Base-by-base conservation (phyloP, 2,888 invertebrate species). In the Aphodius granarius region DNA sequence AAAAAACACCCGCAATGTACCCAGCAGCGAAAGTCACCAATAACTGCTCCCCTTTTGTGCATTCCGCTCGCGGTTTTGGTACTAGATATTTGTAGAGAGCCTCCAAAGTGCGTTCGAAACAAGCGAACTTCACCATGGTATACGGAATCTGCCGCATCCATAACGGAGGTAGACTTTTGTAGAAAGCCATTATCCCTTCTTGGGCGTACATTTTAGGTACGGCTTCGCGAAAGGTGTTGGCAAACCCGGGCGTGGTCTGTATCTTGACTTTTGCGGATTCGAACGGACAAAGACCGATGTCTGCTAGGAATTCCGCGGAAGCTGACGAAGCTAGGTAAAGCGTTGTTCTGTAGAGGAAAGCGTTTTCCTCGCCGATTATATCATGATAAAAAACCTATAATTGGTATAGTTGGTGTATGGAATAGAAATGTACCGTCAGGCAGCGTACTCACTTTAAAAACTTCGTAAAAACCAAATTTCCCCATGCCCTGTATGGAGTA, bases 41-140 rank as follows among this genome's bases (percentile, higher is more conserved):
- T 81, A 99, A 89, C 87, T 99, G 98, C 88, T 99, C 98, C 75
- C 91, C 90, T 89, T 99, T 99, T 21, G 92, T 88, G 89, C 98
- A 98, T 66, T 97, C 93, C 66, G 91, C 91, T 81, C 98, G 92
- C 76, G 98, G 98, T 87, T 98, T 99, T 65, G 98, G 98, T 74
- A 98, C 98, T 77, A 97, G 96, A 86, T 91, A 89, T 88, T 93
- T 92, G 89, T 99, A 99, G 65, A 99, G 88, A 76, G 96, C 89
- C 86, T 99, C 99, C 62, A 99, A 91, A 13, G 99, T 99, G 85
- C 95, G 93, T 88, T 99, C 98, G 88, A 99, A 99, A 90, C 97
- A 98, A 81, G 98, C 97, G 87, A 99, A 99, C 90, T 99, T 99
- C 98, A 99, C 98, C 98, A 99, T 99, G 81, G 98, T 99, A 91